These are phyloP conservation scores for Morone chrysops DNA, from an alignment of 2,113 vertebrate species.

Conservation along the genomic window DNA sequence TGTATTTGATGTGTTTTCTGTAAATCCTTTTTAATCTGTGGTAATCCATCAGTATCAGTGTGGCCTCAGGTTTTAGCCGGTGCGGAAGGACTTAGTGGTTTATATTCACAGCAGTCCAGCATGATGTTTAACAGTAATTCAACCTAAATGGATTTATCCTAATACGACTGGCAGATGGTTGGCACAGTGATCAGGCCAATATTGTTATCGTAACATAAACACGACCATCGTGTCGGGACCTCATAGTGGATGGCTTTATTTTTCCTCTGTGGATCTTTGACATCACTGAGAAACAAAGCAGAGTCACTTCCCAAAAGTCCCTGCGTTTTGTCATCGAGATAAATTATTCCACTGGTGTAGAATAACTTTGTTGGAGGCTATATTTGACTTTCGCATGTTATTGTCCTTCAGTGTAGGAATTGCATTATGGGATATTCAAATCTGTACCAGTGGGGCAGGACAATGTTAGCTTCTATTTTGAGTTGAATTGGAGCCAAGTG, in stretches of 20 bases:
- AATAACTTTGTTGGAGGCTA: conserved; percentile 42
- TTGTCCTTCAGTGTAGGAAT: conserved; percentile 28
- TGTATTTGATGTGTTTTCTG: background rate
- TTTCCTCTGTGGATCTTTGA: conserved; percentile 6
- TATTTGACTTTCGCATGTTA: conserved; percentile 16
- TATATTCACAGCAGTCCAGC: conserved; percentile 36
- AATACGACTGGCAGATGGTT: conserved; percentile 63
- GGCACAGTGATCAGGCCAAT: conserved; percentile 69
- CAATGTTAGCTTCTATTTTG: background rate
- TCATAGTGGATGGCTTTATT: conserved; percentile 36
- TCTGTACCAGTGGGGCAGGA: background rate
- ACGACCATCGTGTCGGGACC: conserved; percentile 12
- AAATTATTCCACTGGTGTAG: background rate
- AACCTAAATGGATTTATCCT: conserved; percentile 69
- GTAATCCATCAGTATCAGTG: conserved; percentile 66
- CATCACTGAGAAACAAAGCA: background rate
- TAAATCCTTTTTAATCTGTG: conserved; percentile 68
- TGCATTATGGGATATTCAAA: conserved; percentile 39
- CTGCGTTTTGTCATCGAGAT: background rate
- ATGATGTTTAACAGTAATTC: conserved; percentile 63
- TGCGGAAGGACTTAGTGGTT: conserved; percentile 44
- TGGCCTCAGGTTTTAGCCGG: conserved; percentile 36
- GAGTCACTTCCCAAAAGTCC: background rate
- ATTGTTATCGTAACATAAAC: conserved; percentile 31
- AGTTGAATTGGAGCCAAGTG: background rate